Conservation (phyloP, 2,888 invertebrate species). For the Philonicus albiceps region DNA sequence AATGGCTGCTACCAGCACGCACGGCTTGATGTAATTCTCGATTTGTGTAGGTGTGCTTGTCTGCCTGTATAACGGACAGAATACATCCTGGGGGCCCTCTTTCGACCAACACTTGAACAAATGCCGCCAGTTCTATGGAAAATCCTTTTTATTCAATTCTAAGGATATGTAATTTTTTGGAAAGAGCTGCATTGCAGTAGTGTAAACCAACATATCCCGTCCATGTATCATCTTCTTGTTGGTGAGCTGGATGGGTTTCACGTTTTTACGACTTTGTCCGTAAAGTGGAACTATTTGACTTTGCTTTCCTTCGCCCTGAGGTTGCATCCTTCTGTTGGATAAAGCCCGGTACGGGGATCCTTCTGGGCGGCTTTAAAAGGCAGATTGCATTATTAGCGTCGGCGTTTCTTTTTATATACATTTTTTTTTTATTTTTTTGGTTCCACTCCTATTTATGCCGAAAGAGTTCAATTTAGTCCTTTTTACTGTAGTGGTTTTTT, state of each 20-base stretch:
- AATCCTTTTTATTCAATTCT: slow-evolving; percentile 30
- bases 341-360: background rate
- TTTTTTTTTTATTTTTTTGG: too few relatives aligned
- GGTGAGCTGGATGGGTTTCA: background rate
- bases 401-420: background rate
- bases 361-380: background rate
- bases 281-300: background rate
- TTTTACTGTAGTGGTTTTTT: background rate
- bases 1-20: slow-evolving; percentile 17
- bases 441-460: background rate
- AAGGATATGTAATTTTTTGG: slow-evolving; percentile 34
- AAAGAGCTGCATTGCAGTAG: slow-evolving; percentile 20
- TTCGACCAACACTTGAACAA: slow-evolving; percentile 1
- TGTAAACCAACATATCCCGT: background rate
- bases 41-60: background rate
- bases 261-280: background rate
- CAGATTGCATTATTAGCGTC: background rate
- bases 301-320: background rate
- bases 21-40: slow-evolving; percentile 7
- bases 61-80: background rate
- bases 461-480: background rate
- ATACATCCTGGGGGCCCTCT: background rate
- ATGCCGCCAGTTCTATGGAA: background rate
- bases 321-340: background rate
- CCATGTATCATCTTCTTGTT: background rate